Evolutionary conservation across 2,888 invertebrate genomes (phyloP).

Genomic region (Syrista parreyssii): DNA sequence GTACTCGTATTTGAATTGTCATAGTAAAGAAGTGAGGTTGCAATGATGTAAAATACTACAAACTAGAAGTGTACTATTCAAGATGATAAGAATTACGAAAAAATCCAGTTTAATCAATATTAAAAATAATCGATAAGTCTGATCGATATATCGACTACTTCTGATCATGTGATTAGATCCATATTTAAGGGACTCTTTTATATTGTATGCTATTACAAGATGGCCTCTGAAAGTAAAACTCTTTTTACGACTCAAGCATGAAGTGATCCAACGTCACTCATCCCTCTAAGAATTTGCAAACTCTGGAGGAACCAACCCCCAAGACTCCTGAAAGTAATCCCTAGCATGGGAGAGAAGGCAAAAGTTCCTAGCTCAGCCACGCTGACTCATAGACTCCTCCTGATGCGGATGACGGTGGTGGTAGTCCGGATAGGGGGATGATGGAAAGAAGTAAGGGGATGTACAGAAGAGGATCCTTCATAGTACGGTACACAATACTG

Average conservation of each 20-base stretch:
- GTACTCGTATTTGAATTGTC: not conserved
- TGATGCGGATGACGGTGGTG: not conserved
- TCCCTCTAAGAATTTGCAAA: not conserved
- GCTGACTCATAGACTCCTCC: not conserved
- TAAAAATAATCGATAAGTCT: not conserved
- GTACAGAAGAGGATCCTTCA: not conserved
- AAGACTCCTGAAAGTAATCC: not conserved
- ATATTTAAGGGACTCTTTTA: not conserved
- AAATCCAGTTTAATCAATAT: not conserved
- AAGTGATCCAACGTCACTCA: not conserved
- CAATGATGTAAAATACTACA: not conserved
- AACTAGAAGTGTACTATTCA: not conserved
- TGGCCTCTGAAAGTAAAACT: not conserved
- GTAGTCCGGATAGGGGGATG: not conserved
- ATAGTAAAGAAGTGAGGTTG: not conserved
- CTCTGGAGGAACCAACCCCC: not conserved
- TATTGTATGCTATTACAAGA: not conserved
- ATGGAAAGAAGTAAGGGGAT: not conserved
- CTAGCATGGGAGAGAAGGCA: not conserved
- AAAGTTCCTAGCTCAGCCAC: not conserved
- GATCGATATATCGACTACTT: not conserved
- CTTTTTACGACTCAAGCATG: not conserved
- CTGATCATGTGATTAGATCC: not conserved
- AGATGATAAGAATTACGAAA: not conserved
- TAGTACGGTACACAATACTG: not conserved